Percentiles rank a stretch among this genome's conserved stretches.
phyloP scores from a whole-genome alignment of 1,140 invertebrate species.

The Zaprionus camerounensis region DNA sequence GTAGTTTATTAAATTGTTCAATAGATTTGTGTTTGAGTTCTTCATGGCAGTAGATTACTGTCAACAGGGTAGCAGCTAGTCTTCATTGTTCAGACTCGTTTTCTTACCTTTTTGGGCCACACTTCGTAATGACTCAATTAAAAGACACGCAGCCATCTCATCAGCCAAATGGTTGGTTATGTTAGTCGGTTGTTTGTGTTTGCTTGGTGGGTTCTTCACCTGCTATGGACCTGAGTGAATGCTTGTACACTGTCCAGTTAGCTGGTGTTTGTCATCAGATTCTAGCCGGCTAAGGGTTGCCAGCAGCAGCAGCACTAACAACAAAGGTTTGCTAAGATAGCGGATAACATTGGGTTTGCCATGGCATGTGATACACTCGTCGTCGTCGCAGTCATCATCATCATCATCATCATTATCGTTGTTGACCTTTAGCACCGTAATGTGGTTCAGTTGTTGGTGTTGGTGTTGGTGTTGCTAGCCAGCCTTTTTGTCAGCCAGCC shows the following conservation, averaged over 20 bases:
- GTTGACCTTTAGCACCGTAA: constrained; percentile 65
- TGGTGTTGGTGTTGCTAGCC: constrained; percentile 17
- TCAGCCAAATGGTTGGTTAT: constrained; percentile 39
- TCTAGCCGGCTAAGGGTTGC: constrained; percentile 50
- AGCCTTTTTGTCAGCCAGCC: constrained; percentile 28
- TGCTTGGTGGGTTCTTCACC: constrained; percentile 3
- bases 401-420: constrained; percentile 15
- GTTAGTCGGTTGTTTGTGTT: constrained; percentile 3
- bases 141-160: constrained; percentile 65
- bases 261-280: constrained; percentile 71
- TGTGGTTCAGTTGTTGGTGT: constrained; percentile 19
- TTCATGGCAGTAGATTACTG: neutral
- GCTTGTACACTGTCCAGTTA: constrained; percentile 67
- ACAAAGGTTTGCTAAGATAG: constrained; percentile 20
- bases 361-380: constrained; percentile 39
- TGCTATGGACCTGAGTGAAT: constrained; percentile 53
- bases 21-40: neutral
- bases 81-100: neutral
- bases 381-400: neutral
- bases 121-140: constrained; percentile 76
- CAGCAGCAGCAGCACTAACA: constrained; percentile 24
- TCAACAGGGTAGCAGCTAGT: constrained; percentile 12
- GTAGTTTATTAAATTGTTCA: neutral
- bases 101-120: constrained; percentile 38
- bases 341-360: constrained; percentile 9